These are phyloP conservation scores for Epinotia demarniana DNA, from an alignment of 2,888 invertebrate species.

Conservation along the genomic window DNA sequence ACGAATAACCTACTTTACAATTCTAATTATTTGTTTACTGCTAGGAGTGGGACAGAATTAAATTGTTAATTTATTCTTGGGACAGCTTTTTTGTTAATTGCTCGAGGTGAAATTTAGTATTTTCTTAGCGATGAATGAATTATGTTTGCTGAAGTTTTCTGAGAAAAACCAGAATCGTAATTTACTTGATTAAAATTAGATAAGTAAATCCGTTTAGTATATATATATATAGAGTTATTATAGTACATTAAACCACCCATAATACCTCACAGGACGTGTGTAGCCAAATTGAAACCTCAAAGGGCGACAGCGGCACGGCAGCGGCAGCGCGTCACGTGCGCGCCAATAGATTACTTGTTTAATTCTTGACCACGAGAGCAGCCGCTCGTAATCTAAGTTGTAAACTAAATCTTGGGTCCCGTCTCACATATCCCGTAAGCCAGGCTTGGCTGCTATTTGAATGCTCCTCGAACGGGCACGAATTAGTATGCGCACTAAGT, in stretches of 20 bases:
- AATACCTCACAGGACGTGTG: constrained; percentile 25
- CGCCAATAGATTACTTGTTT: constrained; percentile 77
- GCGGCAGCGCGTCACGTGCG: constrained; percentile 64
- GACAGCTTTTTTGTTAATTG: constrained; percentile 67
- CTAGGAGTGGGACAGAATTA: constrained; percentile 62
- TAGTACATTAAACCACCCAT: constrained; percentile 8
- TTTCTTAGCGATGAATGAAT: constrained; percentile 40
- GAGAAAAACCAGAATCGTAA: neutral
- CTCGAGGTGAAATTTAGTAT: constrained; percentile 49
- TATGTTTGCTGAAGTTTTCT: constrained; percentile 18
- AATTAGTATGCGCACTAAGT: constrained; percentile 83
- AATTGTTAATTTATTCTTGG: constrained; percentile 71
- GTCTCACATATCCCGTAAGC: constrained; percentile 83
- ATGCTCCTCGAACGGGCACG: constrained; percentile 77
- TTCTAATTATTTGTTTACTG: constrained; percentile 72
- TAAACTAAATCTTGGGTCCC: constrained; percentile 81
- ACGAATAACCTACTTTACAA: constrained; percentile 71
- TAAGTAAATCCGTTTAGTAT: neutral
- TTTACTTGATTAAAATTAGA: neutral
- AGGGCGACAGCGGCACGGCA: constrained; percentile 56
- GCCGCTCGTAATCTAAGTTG: constrained; percentile 78
- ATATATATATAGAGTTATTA: neutral
- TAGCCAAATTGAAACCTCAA: constrained; percentile 63
- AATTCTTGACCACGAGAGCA: constrained; percentile 79
- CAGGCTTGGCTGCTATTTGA: constrained; percentile 77